Conservation (phyloP, 2,888 invertebrate species). For the Ochropacha duplaris region DNA sequence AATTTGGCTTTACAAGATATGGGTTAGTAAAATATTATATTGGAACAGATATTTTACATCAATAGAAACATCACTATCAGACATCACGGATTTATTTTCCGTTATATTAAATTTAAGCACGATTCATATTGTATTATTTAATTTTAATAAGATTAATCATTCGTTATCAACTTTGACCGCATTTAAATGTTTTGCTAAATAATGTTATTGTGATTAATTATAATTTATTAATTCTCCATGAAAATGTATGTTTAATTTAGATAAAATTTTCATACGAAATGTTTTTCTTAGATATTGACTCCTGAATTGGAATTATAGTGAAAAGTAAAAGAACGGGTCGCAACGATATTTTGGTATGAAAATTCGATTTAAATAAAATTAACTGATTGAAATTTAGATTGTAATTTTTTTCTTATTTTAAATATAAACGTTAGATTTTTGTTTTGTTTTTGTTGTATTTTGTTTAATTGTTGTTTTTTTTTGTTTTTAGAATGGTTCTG, state of each 20-base stretch:
- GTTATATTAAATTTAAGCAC: background rate
- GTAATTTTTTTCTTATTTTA: slow-evolving; percentile 37
- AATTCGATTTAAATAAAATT: slow-evolving; percentile 32
- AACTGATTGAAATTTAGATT: background rate
- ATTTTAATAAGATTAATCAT: slow-evolving; percentile 10
- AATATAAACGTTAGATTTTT: slow-evolving; percentile 62
- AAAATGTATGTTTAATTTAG: slow-evolving; percentile 5
- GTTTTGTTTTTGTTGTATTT: slow-evolving; percentile 49
- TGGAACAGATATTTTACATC: background rate
- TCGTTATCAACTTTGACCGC: slow-evolving; percentile 1
- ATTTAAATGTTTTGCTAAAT: background rate
- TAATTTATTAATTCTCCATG: slow-evolving; percentile 37
- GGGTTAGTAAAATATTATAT: slow-evolving; percentile 5
- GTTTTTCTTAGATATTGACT: background rate
- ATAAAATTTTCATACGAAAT: slow-evolving; percentile 27
- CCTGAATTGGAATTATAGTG: background rate
- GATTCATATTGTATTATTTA: slow-evolving; percentile 12
- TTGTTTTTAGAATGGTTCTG: slow-evolving; percentile 93
- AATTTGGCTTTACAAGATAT: slow-evolving; percentile 11
- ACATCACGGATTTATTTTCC: background rate
- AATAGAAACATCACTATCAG: background rate
- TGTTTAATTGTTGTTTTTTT: slow-evolving; percentile 79
- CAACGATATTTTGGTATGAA: slow-evolving; percentile 19
- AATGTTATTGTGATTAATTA: background rate
- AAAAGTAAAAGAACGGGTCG: background rate